Evolutionary conservation across 1,140 invertebrate genomes (phyloP).

Genomic region (Thaumetopoea pityocampa): DNA sequence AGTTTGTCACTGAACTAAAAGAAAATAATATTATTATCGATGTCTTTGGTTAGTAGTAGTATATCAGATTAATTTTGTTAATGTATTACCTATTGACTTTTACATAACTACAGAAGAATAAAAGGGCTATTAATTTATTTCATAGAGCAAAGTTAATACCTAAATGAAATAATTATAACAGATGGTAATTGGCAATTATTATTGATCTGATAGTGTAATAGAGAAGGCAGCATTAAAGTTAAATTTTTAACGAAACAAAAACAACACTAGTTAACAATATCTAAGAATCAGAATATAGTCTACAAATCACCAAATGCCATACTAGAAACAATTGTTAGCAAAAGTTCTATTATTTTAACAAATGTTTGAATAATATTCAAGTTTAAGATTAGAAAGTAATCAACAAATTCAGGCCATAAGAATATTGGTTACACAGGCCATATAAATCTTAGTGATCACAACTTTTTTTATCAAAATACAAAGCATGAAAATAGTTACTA

Average conservation of each 20-base stretch:
- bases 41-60: too few species aligned
- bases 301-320: slow-evolving; percentile 16
- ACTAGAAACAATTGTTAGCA: not conserved
- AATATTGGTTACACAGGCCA: slow-evolving; percentile 14
- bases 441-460: slow-evolving; percentile 6
- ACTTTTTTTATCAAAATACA: slow-evolving; percentile 23
- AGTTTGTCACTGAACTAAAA: too few species aligned
- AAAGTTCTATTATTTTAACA: slow-evolving; percentile 3
- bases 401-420: slow-evolving; percentile 12
- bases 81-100: too few species aligned
- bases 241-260: slow-evolving; percentile 7
- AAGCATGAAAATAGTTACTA: slow-evolving; percentile 23
- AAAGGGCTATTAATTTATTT: too few species aligned
- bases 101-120: too few species aligned
- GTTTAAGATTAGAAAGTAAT: slow-evolving; percentile 11
- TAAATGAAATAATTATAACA: too few species aligned
- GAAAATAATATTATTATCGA: too few species aligned
- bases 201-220: not conserved
- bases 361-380: slow-evolving; percentile 2
- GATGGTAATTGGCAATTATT: too few species aligned
- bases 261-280: slow-evolving; percentile 3
- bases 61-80: too few species aligned
- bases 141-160: too few species aligned
- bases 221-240: slow-evolving; percentile 5
- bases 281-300: slow-evolving; percentile 8